Evolutionary conservation across 2,113 vertebrate genomes (phyloP), one percentile per base, ranked within the genome.

Genomic region (Halcyon senegalensis): DNA sequence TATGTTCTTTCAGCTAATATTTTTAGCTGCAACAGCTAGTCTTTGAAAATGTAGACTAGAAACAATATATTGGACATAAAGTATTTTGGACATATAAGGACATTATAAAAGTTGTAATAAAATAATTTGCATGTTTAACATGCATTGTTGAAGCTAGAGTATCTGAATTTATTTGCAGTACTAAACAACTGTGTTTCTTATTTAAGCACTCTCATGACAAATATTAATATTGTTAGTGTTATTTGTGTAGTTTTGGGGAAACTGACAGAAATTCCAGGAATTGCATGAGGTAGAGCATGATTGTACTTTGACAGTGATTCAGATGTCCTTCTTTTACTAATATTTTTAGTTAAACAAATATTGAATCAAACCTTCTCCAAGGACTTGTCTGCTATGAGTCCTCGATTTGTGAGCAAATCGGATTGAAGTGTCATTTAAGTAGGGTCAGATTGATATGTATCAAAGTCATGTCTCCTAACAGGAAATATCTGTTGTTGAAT

Each of bases 391-490:
- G 6, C 39, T 4, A 39, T 31, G 13, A 92, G 51, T 73, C 25
- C 85, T 84, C 27, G 7, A 39, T 89, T 48, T 53, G 8, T 53
- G 23, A 84, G 14, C 7, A 89, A 74, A 88, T 55, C 17, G 50
- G 16, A 56, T 3, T 60, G 46, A n/a, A 62, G 3, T 5, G 66
- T 64, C 25, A 25, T 50, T 86, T 50, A 73, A 69, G 6, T 3
- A 58, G 10, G 60, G 7, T 0, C 28, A 53, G 23, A 31, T 2
- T 18, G 63, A 60, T 21, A 58, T 33, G 11, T 31, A 56, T 24
- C 12, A n/a, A 35, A 84, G 8, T 19, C 0, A 0, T 77, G 11
- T 24, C 39, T 90, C 43, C 24, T n/a, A 75, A 46, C 10, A 63
- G 7, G 33, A 50, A 56, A 69, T 37, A 81, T 11, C 24, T 5